Conservation (phyloP, 1,140 invertebrate genomes). For the Neodiprion virginianus region DNA sequence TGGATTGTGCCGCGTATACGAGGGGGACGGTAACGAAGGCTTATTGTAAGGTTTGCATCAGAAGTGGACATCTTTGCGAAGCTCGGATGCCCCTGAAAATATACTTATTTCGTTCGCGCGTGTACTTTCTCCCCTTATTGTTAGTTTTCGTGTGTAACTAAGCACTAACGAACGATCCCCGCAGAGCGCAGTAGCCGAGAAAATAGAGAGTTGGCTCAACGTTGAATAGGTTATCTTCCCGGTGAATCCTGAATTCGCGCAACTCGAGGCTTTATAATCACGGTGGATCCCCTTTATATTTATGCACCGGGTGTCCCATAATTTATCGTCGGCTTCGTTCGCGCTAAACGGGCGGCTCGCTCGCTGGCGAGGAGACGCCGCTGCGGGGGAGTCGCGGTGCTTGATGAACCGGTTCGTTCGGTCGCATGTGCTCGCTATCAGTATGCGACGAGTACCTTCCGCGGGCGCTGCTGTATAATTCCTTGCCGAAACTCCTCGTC, state of each 20-base stretch:
- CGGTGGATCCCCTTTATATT: not conserved
- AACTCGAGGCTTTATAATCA: not conserved
- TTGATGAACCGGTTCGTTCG: not conserved
- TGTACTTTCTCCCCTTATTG: conserved; percentile 14
- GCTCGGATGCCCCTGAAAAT: too few species aligned
- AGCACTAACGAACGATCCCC: too few species aligned
- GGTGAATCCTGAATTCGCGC: not conserved
- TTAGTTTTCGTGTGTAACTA: not conserved
- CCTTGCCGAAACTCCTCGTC: not conserved
- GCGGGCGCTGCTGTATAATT: not conserved
- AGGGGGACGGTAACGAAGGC: too few species aligned
- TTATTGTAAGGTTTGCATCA: too few species aligned
- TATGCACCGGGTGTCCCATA: not conserved
- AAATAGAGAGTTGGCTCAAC: not conserved
- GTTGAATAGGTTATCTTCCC: not conserved
- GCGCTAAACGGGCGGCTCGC: not conserved
- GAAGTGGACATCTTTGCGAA: too few species aligned
- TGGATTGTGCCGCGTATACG: too few species aligned
- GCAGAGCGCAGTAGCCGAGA: not conserved
- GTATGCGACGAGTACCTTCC: not conserved
- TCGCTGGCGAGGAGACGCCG: not conserved
- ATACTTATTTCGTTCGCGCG: conserved; percentile 16
- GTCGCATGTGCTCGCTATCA: not conserved
- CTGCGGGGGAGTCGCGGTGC: not conserved
- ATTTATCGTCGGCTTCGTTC: not conserved